Evolutionary conservation across 2,797 vertebrate species (phyloP).

Genomic region (Hafferia zeledoni): DNA sequence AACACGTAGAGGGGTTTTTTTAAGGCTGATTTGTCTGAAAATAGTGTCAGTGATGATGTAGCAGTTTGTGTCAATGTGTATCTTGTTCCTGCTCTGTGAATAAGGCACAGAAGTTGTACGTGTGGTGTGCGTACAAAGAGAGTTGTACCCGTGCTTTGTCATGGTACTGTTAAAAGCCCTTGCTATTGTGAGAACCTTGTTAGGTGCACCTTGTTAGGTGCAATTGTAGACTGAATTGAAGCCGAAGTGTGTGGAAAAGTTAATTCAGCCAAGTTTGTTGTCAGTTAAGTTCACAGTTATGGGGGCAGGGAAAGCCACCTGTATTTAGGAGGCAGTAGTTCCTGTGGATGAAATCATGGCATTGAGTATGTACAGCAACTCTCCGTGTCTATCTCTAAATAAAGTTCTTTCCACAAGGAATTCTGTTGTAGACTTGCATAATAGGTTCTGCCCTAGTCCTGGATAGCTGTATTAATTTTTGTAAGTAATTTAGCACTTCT

Average conservation of each 20-base stretch:
- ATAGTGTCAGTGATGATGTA: neutral
- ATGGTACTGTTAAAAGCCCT: neutral
- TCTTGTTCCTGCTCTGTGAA: neutral
- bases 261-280: neutral
- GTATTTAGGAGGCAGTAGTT: neutral
- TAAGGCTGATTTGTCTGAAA: neutral
- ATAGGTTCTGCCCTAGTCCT: neutral
- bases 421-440: neutral
- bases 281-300: neutral
- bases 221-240: neutral
- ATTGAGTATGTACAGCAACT: neutral
- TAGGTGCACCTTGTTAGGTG: neutral
- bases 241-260: neutral
- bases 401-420: neutral
- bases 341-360: neutral
- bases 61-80: neutral
- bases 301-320: neutral
- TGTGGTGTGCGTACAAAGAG: neutral
- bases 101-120: neutral
- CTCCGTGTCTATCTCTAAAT: neutral
- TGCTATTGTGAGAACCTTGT: neutral
- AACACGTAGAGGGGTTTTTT: rapidly evolving
- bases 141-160: neutral
- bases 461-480: neutral
- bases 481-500: neutral